A percentile compares a stretch with the other conserved stretches of the same genome.
phyloP scores from a whole-genome alignment of 2,888 invertebrate genomes.

The Timema cristinae region DNA sequence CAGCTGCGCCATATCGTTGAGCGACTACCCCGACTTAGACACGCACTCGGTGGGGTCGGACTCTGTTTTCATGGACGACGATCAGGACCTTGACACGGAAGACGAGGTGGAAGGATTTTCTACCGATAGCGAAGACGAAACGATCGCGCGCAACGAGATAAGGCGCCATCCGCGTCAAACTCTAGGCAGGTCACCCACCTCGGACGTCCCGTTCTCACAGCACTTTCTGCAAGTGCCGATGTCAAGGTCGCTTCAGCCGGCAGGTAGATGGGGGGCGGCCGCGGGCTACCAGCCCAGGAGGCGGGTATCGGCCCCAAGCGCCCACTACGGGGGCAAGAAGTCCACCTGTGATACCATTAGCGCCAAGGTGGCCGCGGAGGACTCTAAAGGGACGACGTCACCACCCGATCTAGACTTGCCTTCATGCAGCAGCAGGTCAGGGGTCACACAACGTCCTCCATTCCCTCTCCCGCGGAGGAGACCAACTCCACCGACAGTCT shows the following conservation, averaged over 20 bases:
- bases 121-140: constrained; percentile 64
- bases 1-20: constrained; percentile 48
- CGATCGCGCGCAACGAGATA: constrained; percentile 20
- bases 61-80: constrained; percentile 73
- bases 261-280: constrained; percentile 14
- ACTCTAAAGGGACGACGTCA: neutral
- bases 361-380: constrained; percentile 19
- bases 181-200: constrained; percentile 28
- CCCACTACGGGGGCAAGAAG: neutral
- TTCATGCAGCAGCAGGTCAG: constrained; percentile 38
- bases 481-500: constrained; percentile 22
- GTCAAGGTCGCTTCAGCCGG: neutral
- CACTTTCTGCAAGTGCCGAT: constrained; percentile 26
- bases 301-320: constrained; percentile 16
- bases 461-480: constrained; percentile 36
- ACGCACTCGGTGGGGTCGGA: constrained; percentile 63
- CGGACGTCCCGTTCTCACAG: constrained; percentile 27
- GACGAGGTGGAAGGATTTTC: constrained; percentile 81
- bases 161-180: constrained; percentile 37
- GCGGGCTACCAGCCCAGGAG: constrained; percentile 15
- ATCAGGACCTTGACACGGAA: constrained; percentile 66
- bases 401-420: neutral
- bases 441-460: constrained; percentile 42
- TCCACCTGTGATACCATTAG: constrained; percentile 23
- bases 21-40: constrained; percentile 66